phyloP scores from a whole-genome alignment of 1,140 invertebrate genomes.

The Stratiolaelaps scimitus region DNA sequence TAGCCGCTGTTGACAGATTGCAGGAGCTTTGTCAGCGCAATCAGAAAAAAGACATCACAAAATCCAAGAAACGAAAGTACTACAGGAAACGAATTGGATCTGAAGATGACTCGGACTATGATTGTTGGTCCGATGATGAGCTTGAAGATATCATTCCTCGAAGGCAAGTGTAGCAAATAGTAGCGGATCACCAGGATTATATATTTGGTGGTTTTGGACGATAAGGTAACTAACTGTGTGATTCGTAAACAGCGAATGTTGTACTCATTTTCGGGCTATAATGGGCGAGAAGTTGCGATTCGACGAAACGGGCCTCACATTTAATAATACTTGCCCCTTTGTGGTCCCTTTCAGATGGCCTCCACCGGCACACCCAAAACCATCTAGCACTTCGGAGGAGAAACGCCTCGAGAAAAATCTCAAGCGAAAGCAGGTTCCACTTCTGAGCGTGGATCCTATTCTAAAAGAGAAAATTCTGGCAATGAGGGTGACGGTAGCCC shows the following conservation, averaged over 20 bases:
- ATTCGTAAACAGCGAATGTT: too few relatives aligned
- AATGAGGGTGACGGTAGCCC: neutral
- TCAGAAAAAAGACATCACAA: neutral
- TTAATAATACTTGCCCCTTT: too few relatives aligned
- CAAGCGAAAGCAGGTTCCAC: slow-evolving; percentile 11
- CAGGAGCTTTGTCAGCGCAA: neutral
- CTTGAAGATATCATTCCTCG: neutral
- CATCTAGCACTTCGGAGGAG: neutral
- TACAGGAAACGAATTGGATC: neutral
- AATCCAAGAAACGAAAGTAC: neutral
- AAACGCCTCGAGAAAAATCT: slow-evolving; percentile 16
- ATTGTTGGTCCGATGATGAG: slow-evolving; percentile 26
- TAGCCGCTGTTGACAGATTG: neutral
- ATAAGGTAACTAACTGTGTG: too few relatives aligned
- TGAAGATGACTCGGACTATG: slow-evolving; percentile 13
- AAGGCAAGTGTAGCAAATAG: too few relatives aligned
- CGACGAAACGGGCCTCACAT: too few relatives aligned
- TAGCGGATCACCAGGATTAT: too few relatives aligned
- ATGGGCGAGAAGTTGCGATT: too few relatives aligned
- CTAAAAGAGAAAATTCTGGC: slow-evolving; percentile 16
- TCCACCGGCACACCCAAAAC: neutral
- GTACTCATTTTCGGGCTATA: too few relatives aligned
- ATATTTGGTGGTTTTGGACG: too few relatives aligned
- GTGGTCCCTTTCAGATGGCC: slow-evolving; percentile 5
- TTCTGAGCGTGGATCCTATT: neutral